Evolutionary conservation across 2,797 vertebrate genomes (phyloP).

Genomic region (Erpetoichthys calabaricus): DNA sequence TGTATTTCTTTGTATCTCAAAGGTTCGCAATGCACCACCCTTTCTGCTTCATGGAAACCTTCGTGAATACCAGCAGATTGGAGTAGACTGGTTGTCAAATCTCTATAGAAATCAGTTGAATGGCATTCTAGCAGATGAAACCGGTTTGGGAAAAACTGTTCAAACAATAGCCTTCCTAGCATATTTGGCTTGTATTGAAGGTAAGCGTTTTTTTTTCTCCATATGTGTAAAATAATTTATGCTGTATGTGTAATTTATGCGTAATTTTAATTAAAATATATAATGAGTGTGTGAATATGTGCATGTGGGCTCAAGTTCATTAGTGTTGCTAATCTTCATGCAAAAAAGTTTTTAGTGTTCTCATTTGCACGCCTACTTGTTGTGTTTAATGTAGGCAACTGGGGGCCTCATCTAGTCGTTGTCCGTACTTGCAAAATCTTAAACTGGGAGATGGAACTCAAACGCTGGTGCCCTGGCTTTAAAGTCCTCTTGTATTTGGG

Average conservation of each 20-base stretch:
- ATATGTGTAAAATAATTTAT: neutral
- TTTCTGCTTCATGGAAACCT: constrained; percentile 66
- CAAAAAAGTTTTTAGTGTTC: neutral
- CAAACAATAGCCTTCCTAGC: constrained; percentile 84
- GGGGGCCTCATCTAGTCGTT: constrained; percentile 94
- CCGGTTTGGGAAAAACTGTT: constrained; percentile 79
- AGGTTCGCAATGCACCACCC: constrained; percentile 44
- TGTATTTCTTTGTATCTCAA: neutral
- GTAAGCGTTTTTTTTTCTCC: constrained; percentile 27
- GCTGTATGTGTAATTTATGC: too few species aligned
- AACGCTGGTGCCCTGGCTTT: constrained; percentile 92
- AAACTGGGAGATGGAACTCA: constrained; percentile 91
- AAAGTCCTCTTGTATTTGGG: constrained; percentile 88
- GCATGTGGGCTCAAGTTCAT: too few species aligned
- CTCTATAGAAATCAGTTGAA: constrained; percentile 78
- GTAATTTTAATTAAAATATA: too few species aligned
- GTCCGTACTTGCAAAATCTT: constrained; percentile 81
- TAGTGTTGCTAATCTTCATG: too few species aligned
- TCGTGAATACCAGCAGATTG: constrained; percentile 81
- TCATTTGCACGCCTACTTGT: neutral
- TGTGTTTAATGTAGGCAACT: constrained; percentile 59
- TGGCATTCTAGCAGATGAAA: constrained; percentile 79
- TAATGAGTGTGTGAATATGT: too few species aligned
- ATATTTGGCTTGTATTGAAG: constrained; percentile 74
- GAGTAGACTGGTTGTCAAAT: constrained; percentile 75